Evolutionary conservation across 2,888 invertebrate species (phyloP).

Genomic region (Sycophila texana): DNA sequence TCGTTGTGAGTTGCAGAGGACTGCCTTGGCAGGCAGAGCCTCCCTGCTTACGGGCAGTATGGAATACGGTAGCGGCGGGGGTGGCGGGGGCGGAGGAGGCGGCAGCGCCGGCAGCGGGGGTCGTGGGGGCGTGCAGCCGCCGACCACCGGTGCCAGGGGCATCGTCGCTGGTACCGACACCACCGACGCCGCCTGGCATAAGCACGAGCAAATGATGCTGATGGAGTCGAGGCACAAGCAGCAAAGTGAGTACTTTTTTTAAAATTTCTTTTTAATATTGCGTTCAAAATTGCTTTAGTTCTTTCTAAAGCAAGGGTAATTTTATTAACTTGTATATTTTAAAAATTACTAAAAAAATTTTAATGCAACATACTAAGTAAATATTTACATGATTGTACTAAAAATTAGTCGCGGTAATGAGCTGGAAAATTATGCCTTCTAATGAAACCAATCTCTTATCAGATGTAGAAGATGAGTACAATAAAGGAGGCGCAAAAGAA

Average conservation of each 20-base stretch:
- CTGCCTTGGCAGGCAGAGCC: constrained; percentile 56
- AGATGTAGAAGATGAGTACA: background rate
- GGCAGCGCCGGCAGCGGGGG: constrained; percentile 67
- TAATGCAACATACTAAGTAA: no score
- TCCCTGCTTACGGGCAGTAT: constrained; percentile 60
- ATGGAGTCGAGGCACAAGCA: constrained; percentile 75
- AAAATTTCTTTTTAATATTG: no score
- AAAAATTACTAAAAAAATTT: no score
- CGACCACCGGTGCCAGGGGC: constrained; percentile 70
- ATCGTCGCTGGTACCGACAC: constrained; percentile 72
- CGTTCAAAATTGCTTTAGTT: no score
- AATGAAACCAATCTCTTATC: background rate
- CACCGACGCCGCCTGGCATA: constrained; percentile 75
- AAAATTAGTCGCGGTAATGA: no score
- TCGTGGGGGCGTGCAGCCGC: constrained; percentile 72
- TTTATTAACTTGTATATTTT: no score
- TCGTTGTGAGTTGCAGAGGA: constrained; percentile 71
- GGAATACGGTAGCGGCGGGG: constrained; percentile 72
- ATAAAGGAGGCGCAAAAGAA: no score
- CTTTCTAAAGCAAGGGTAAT: no score
- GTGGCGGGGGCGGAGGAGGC: constrained; percentile 64
- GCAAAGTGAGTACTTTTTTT: constrained; percentile 68
- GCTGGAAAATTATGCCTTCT: background rate
- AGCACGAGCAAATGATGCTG: constrained; percentile 75
- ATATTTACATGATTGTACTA: no score